Conservation (phyloP, 2,797 vertebrate species). For the Myripristis murdjan region DNA sequence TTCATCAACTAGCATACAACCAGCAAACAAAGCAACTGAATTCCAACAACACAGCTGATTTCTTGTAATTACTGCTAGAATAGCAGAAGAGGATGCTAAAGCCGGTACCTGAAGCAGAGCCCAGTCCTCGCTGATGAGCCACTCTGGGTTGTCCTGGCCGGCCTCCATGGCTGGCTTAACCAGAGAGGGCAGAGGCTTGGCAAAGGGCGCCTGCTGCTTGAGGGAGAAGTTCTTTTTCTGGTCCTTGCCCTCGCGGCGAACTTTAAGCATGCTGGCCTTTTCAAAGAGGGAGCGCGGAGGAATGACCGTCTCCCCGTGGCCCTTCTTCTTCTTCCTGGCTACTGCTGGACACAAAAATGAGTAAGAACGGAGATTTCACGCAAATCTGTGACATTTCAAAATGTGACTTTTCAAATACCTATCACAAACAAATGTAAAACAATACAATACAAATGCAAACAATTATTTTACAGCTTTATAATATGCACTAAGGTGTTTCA, state of each 20-base stretch:
- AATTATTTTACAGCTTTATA: too few species aligned
- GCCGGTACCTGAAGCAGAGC: conserved; percentile 92
- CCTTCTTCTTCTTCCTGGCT: conserved; percentile 95
- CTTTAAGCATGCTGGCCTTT: conserved; percentile 93
- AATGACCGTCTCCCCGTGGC: conserved; percentile 93
- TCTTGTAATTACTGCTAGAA: neutral
- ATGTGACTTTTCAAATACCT: neutral
- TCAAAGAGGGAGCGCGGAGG: conserved; percentile 95
- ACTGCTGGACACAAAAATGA: conserved; percentile 75
- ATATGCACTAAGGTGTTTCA: too few species aligned
- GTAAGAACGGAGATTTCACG: conserved; percentile 9
- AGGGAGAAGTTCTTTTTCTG: conserved; percentile 95
- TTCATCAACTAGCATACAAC: neutral
- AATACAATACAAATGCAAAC: too few species aligned
- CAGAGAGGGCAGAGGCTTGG: conserved; percentile 93
- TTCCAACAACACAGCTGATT: neutral
- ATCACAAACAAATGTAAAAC: too few species aligned
- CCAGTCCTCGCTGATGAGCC: conserved; percentile 97
- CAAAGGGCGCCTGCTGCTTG: conserved; percentile 94
- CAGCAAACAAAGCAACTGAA: neutral
- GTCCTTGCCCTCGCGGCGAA: conserved; percentile 93
- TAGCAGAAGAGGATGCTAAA: neutral
- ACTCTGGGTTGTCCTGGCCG: conserved; percentile 94
- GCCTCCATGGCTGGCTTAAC: conserved; percentile 91
- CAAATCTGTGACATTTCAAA: neutral